Evolutionary conservation across 2,888 invertebrate genomes (phyloP), one percentile per base, ranked within the genome.

Genomic region (Papilio demoleus): DNA sequence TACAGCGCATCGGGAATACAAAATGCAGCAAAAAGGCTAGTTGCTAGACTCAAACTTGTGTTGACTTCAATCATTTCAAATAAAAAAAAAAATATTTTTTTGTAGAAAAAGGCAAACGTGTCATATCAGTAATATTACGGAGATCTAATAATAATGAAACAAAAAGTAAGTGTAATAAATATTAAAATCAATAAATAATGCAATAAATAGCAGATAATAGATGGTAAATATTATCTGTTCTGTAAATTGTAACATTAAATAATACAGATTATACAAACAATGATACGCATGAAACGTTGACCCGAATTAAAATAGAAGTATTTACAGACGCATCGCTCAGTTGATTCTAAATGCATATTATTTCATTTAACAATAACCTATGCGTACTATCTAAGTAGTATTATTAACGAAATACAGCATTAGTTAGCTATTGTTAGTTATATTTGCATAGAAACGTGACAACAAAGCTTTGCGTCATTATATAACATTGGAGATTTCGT

Each of bases 271-370:
- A 45, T 42, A 58, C 36, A 50, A 66, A 60, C 47, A 66, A 66
- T 34, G 19, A 38, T n/a, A 22, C n/a, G 42, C 36, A 17, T 27
- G 62, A 56, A 42, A 67, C 67, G 61, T 56, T 67, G 63, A 58
- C 45, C 68, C 63, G 59, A 68, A 64, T 68, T 68, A 59, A 59
- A 68, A 64, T 59, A 63, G 59, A 38, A 22, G 47, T 64, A 50
- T 68, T 59, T 68, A 68, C 64, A 50, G 31, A 40, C 14, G 60
- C 36, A 36, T 19, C 58, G 53, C 27, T 22, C 19, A 27, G 11
- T 65, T 17, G 24, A 60, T 36, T 19, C 11, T 45, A 61, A 65
- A 61, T 47, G 42, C 65, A 12, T 61, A 61, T 65, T 8, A 65
- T 65, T 59, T 12, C 0, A 9, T 31, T 47, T 69, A 56, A 68